Evolutionary conservation across 1,140 invertebrate genomes (phyloP).

Genomic region (Cryptotermes secundus): DNA sequence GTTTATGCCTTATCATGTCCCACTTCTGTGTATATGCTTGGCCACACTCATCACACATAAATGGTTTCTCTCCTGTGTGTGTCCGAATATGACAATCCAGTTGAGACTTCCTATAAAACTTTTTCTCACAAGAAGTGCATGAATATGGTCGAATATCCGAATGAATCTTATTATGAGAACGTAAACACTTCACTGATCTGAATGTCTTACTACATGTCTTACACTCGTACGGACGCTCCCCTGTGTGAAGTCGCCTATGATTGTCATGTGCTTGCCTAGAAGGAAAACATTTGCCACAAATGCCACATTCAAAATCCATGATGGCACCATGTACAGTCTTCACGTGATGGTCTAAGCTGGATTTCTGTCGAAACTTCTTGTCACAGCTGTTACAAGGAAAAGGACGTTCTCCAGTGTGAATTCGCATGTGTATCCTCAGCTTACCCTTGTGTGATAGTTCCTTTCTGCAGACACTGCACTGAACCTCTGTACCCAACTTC

Average conservation of each 20-base stretch:
- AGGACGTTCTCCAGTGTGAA: neutral
- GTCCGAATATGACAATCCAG: constrained; percentile 42
- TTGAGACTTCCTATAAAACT: constrained; percentile 52
- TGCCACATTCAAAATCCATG: neutral
- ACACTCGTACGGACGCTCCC: constrained; percentile 4
- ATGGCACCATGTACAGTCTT: neutral
- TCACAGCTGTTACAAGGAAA: neutral
- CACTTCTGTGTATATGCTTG: constrained; percentile 63
- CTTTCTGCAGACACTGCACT: neutral
- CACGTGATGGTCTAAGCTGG: neutral
- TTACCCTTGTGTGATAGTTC: neutral
- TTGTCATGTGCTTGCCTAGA: neutral
- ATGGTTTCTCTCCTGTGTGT: constrained; percentile 45
- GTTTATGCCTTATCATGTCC: constrained; percentile 49
- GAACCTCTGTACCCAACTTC: neutral
- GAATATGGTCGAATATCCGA: constrained; percentile 60
- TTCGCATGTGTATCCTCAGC: neutral
- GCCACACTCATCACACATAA: constrained; percentile 60
- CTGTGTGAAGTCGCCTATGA: constrained; percentile 10
- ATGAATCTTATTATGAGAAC: constrained; percentile 60
- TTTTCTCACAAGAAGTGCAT: constrained; percentile 59
- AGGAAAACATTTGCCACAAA: neutral
- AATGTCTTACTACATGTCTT: constrained; percentile 1
- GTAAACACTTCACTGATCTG: neutral
- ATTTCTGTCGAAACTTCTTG: neutral